Conservation (phyloP, 1,140 invertebrate species). For the Caenorhabditis remanei region DNA sequence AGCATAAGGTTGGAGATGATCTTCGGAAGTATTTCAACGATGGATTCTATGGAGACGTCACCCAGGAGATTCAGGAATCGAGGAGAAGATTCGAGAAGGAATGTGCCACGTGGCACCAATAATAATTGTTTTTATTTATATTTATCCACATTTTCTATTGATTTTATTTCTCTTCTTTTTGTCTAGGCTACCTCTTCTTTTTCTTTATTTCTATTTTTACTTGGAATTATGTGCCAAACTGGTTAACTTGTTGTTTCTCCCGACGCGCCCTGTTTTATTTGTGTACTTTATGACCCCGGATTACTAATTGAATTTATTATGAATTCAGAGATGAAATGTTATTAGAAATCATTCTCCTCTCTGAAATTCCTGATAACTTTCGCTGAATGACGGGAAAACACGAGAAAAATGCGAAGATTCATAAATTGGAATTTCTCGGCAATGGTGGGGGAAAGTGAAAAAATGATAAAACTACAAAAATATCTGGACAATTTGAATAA, state of each 20-base stretch:
- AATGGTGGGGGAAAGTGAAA: too few species aligned
- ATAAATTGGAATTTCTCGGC: too few species aligned
- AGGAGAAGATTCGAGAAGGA: neutral
- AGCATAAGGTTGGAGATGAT: neutral
- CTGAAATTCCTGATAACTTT: too few species aligned
- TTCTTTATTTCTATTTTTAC: neutral
- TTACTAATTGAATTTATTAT: too few species aligned
- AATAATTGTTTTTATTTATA: neutral
- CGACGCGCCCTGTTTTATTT: conserved; percentile 4
- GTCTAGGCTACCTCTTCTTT: neutral
- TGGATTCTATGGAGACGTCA: neutral
- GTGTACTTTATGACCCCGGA: conserved; percentile 1
- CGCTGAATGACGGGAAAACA: too few species aligned
- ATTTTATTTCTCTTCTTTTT: neutral
- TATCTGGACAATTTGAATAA: too few species aligned
- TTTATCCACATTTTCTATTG: conserved; percentile 1
- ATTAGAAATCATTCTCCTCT: neutral
- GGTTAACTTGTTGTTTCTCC: neutral
- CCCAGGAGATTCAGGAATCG: conserved; percentile 14
- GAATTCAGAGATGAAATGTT: too few species aligned
- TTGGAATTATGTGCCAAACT: neutral
- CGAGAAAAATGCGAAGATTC: too few species aligned
- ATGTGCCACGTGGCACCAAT: neutral
- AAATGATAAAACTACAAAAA: too few species aligned
- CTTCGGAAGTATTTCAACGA: neutral